phyloP scores from a whole-genome alignment of 1,140 invertebrate genomes.

The Euwallacea similis region DNA sequence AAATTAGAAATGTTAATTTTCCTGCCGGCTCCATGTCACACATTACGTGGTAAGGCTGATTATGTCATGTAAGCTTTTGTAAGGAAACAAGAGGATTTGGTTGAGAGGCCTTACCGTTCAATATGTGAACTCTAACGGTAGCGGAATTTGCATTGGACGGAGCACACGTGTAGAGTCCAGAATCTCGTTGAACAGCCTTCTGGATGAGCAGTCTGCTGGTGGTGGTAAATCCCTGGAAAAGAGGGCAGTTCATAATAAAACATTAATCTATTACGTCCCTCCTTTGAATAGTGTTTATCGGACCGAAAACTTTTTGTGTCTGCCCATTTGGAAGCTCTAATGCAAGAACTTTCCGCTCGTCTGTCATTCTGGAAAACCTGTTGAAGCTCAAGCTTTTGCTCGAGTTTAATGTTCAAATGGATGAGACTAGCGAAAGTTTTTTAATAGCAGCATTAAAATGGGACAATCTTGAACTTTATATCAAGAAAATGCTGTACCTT shows the following conservation, averaged over 20 bases:
- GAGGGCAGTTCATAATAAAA: background rate
- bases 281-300: slow-evolving; percentile 20
- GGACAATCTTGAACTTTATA: no score
- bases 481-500: slow-evolving; percentile 53
- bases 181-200: slow-evolving; percentile 72
- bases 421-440: no score
- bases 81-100: background rate
- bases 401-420: background rate
- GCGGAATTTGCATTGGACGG: slow-evolving; percentile 79
- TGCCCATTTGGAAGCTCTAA: slow-evolving; percentile 11
- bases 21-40: background rate
- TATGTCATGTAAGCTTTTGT: no score
- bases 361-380: slow-evolving; percentile 4
- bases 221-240: slow-evolving; percentile 64
- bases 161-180: slow-evolving; percentile 74
- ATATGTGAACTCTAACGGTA: slow-evolving; percentile 75
- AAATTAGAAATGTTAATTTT: slow-evolving; percentile 1
- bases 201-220: slow-evolving; percentile 79
- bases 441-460: background rate
- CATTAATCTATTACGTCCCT: background rate
- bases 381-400: slow-evolving; percentile 6
- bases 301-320: slow-evolving; percentile 7
- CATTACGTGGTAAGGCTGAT: no score
- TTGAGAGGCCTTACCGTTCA: slow-evolving; percentile 69
- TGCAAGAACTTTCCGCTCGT: slow-evolving; percentile 15